Base-by-base conservation (phyloP, 1,140 invertebrate genomes). In the Liolophura sinensis region DNA sequence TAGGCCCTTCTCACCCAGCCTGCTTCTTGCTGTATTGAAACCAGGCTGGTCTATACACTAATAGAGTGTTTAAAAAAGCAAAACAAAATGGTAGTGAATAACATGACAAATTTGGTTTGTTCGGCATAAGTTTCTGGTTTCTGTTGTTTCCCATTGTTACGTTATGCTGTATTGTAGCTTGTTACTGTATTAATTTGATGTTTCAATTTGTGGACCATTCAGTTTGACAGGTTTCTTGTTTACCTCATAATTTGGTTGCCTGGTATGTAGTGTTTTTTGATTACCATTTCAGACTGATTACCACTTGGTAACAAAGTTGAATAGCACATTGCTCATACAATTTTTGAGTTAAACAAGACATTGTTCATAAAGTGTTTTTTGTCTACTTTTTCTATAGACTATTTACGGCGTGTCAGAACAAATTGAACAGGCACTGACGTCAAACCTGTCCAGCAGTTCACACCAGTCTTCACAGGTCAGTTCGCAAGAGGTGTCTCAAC, bases 341-440 rank as follows among this genome's bases (percentile, higher is more conserved):
- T 18, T 55, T 46, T 11, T 20, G 25, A 12, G 65, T 0, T 1
- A 6, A 60, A 47, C 15, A 40, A 18, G 12, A n/a, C 56, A 14
- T 14, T 20, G 1, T 18, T 20, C 3, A 31, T 48, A 27, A 62
- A 55, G 25, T 50, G 54, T 64, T 68, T 40, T 61, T 60, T 68
- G 67, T 70, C 75, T 72, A 71, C 68, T 69, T 77, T 67, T 72
- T 83, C 84, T 16, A 85, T 92, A 91, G 91, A 93, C 75, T 91
- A 89, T 70, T 85, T 93, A 24, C 87, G 89, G 88, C 88, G 1
- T 93, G 91, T 75, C 85, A 91, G 61, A 90, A 72, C 90, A 91
- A 76, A 90, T 92, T 57, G 91, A 92, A 77, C 88, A 89, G 66
- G 90, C 91, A 87, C 87, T 92, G 22, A 86, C 88, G 68, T 81